Base-by-base conservation (phyloP, 2,113 vertebrate genomes). In the Ailurus styani region DNA sequence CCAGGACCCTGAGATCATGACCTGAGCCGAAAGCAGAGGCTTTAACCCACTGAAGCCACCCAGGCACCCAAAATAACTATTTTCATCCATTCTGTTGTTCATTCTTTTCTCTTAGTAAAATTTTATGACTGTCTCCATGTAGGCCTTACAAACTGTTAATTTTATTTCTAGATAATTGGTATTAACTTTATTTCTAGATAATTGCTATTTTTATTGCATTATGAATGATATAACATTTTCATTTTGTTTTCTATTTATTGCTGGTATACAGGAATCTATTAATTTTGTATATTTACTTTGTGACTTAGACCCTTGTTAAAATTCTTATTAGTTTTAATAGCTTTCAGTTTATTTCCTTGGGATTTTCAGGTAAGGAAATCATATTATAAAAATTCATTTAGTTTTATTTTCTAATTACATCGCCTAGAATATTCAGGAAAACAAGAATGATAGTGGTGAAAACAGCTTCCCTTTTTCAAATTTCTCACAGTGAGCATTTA, bases 131-230 rank as follows among this genome's bases (percentile, higher is more conserved):
- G 5, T 64, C 9, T 84, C 73, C 27, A 84, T 13, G 4, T 79
- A 83, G 25, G 3, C 2, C 50, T 66, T 91, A 7, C 7, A 68
- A 1, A 70, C 37, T 90, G 9, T 17, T 97, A 82, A 66, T 5
- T 95, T 90, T 70, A 64, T 70, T 96, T 97, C 50, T 86, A 82
- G 79, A 60, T 87, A 77, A 75, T 81, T 78, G 20, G 84, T 79
- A 42, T 64, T 96, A 75, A 77, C 14, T 94, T 94, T 87, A 75
- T 84, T 96, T 98, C 47, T 93, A 90, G 84, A 77, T 93, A 87
- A 83, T 86, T 82, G 10, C n/a, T 93, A 88, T 95, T 91, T 93
- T 68, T 73, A 93, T 81, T 93, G n/a, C 1, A 73, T 79, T 94
- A 84, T n/a, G n/a, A 79, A 57, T 94, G 29, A 87, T 34, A 92